Evolutionary conservation across 1,140 invertebrate species (phyloP), one percentile per base, ranked within the genome.

Genomic region (Stenopsyche tienmushanensis): DNA sequence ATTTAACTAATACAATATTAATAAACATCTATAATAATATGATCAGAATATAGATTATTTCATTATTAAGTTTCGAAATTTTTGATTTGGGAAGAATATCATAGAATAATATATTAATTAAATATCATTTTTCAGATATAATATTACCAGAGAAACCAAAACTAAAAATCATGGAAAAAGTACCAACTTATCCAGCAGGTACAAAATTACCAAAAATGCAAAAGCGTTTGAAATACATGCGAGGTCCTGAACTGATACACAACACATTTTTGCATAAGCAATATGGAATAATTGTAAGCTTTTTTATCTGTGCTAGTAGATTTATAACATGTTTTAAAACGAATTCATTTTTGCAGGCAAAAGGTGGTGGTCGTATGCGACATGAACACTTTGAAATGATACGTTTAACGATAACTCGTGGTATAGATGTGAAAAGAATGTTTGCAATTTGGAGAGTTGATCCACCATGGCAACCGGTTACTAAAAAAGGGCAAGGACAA

Each of bases 401-500:
- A 17, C 85, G 96, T 74, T 76, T 92, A 18, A 84, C 83, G 24
- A 82, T 96, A 24, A 85, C 87, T 45, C 81, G 88, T 49, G 88
- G 90, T 71, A 84, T 98, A 71, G 88, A 97, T 72, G 75, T 82
- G 20, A 85, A 83, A 59, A 85, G 83, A 70, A 93, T 90, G 86
- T 98, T 98, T 85, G 94, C 94, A n/a, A 83, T 96, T 24, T 99
- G 95, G 95, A 83, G 97, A 71, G 80, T 99, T 1, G 93, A 96
- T 75, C 78, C 93, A 0, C 96, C 96, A 0, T 99, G 97, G 96
- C 94, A 98, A 75, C 89, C 96, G 9, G 77, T 97, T 3, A 92
- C 94, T 0, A 95, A 91, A 76, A 96, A 96, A 77, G 89, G 92
- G 0, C 87, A 89, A 78, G 97, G 97, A 2, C 86, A 90, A 54